These are phyloP conservation scores for Mus spretus DNA, from an alignment of 2,797 vertebrate species.

Conservation along the genomic window DNA sequence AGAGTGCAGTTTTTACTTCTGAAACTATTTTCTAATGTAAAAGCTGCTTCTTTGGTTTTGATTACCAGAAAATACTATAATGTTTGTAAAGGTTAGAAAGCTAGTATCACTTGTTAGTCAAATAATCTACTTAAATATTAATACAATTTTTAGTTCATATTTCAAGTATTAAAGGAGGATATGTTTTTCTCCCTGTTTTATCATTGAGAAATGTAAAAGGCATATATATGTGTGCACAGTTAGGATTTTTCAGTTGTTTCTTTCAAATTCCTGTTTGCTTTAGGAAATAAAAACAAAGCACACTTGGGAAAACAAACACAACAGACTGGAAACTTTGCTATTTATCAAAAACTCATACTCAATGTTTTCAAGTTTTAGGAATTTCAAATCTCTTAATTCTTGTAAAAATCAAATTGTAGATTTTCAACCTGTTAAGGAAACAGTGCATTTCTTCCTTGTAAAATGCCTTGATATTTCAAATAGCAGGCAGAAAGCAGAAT, in stretches of 20 bases:
- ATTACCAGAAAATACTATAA: not conserved
- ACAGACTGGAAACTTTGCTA: not conserved
- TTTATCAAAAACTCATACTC: not conserved
- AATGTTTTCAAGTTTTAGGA: not conserved
- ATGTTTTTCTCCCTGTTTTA: not conserved
- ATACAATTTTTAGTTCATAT: not conserved
- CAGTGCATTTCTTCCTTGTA: not conserved
- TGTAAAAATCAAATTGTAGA: not conserved
- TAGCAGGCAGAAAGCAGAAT: not conserved
- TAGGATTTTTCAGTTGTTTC: not conserved
- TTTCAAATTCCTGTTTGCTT: not conserved
- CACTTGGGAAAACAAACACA: not conserved
- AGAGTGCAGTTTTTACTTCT: not conserved
- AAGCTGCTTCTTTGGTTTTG: not conserved
- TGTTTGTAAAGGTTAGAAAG: not conserved
- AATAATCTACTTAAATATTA: not conserved
- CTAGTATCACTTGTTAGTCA: not conserved
- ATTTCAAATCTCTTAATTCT: not conserved
- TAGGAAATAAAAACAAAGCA: not conserved
- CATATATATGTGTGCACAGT: not conserved
- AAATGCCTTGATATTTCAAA: not conserved
- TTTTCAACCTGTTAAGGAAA: constrained; percentile 20
- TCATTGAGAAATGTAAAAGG: not conserved
- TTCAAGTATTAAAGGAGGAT: not conserved
- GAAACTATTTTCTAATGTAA: not conserved